Evolutionary conservation across 2,888 invertebrate species (phyloP).

Genomic region (Hypena proboscidalis): DNA sequence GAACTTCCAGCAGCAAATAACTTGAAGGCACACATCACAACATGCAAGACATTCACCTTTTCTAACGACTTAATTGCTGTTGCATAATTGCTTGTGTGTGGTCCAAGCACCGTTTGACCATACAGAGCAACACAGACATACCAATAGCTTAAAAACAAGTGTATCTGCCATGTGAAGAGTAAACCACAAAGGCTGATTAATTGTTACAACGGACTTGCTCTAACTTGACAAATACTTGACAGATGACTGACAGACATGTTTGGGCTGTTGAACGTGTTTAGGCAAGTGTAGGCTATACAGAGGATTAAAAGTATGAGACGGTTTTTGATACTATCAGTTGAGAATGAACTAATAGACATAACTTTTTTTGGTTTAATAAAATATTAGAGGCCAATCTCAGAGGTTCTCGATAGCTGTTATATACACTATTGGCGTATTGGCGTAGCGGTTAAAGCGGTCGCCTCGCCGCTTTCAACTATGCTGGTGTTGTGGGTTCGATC

Average conservation of each 20-base stretch:
- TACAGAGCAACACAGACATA: too few species aligned
- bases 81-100: constrained; percentile 16
- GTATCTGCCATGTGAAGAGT: constrained; percentile 30
- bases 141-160: constrained; percentile 32
- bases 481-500: too few species aligned
- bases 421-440: too few species aligned
- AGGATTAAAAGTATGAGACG: not conserved
- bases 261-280: constrained; percentile 12
- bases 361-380: too few species aligned
- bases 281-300: not conserved
- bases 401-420: too few species aligned
- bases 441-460: too few species aligned
- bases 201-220: constrained; percentile 22
- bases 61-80: constrained; percentile 11
- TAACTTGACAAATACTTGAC: constrained; percentile 18
- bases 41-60: constrained; percentile 7
- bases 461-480: too few species aligned
- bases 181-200: constrained; percentile 35
- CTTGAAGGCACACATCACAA: not conserved
- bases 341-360: too few species aligned
- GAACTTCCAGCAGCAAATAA: not conserved
- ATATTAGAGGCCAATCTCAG: too few species aligned
- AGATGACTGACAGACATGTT: constrained; percentile 28
- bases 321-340: not conserved
- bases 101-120: constrained; percentile 12